Evolutionary conservation across 2,888 invertebrate species (phyloP).

Genomic region (Acanthococcus lagerstroemiae): DNA sequence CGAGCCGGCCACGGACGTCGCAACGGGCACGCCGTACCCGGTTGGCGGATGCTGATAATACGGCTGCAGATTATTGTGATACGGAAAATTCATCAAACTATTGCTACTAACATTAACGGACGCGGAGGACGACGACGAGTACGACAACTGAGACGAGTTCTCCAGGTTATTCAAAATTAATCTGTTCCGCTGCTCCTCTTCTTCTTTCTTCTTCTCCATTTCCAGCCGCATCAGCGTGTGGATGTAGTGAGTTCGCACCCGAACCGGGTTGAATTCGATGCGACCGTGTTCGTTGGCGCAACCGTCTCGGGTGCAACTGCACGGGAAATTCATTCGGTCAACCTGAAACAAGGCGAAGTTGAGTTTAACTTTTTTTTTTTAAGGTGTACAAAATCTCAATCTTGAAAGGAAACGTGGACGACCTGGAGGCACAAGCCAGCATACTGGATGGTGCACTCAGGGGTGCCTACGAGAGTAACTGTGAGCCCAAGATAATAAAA

Average conservation of each 20-base stretch:
- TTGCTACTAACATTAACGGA: neutral
- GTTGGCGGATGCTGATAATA: neutral
- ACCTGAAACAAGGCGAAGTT: slow-evolving; percentile 56
- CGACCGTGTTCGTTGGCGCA: slow-evolving; percentile 87
- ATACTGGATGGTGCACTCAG: no score
- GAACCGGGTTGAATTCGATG: slow-evolving; percentile 90
- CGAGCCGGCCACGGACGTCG: neutral
- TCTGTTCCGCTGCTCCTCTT: slow-evolving; percentile 40
- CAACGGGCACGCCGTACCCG: neutral
- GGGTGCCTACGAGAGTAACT: no score
- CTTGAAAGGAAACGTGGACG: no score
- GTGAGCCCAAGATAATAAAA: no score
- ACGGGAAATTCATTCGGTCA: slow-evolving; percentile 89
- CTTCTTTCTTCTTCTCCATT: slow-evolving; percentile 68
- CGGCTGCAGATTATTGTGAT: slow-evolving; percentile 15
- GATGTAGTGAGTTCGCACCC: slow-evolving; percentile 93
- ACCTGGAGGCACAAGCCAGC: no score
- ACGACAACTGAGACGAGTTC: slow-evolving; percentile 18
- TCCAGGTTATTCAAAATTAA: slow-evolving; percentile 17
- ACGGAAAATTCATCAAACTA: slow-evolving; percentile 10
- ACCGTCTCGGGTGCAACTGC: slow-evolving; percentile 88
- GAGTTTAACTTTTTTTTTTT: no score
- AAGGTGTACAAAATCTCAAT: no score
- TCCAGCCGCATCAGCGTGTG: slow-evolving; percentile 91
- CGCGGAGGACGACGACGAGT: slow-evolving; percentile 5